These are phyloP conservation scores for Osmerus mordax DNA, from an alignment of 2,113 vertebrate species.

Conservation along the genomic window DNA sequence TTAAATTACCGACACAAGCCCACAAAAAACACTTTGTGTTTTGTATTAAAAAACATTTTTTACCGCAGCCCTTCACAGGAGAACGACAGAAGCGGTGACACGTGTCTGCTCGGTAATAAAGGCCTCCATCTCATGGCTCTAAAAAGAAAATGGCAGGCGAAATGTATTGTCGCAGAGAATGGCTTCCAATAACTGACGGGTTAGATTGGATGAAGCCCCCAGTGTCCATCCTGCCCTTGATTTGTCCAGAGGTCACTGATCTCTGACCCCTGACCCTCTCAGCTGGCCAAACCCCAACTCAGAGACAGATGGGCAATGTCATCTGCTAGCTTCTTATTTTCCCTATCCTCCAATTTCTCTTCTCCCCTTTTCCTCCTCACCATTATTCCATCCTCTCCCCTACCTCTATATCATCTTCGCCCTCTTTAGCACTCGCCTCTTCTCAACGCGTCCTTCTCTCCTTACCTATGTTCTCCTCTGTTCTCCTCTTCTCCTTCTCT, in stretches of 20 bases:
- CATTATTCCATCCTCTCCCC: neutral
- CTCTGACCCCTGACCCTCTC: constrained; percentile 58
- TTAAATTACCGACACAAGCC: neutral
- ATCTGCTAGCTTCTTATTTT: constrained; percentile 56
- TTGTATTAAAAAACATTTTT: constrained; percentile 27
- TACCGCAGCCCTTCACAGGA: constrained; percentile 20
- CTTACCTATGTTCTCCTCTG: neutral
- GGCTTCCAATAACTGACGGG: neutral
- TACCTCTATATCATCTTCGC: neutral
- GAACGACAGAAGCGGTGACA: neutral
- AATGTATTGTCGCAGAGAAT: no score
- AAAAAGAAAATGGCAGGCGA: no score
- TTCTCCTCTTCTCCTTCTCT: neutral
- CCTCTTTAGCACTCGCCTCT: neutral
- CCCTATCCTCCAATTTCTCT: constrained; percentile 49
- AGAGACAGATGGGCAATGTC: constrained; percentile 71
- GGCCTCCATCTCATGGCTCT: no score
- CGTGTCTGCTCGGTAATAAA: no score
- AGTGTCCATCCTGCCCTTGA: constrained; percentile 48
- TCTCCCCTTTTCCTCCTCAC: constrained; percentile 26
- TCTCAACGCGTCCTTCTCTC: neutral
- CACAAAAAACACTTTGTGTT: neutral
- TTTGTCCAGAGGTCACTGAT: constrained; percentile 37
- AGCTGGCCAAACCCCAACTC: constrained; percentile 68
- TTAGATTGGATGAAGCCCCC: neutral